Percentiles rank a stretch among this genome's conserved stretches.
Conservation (phyloP, 2,888 invertebrate genomes). For the Hydrotaea cyrtoneurina region DNA sequence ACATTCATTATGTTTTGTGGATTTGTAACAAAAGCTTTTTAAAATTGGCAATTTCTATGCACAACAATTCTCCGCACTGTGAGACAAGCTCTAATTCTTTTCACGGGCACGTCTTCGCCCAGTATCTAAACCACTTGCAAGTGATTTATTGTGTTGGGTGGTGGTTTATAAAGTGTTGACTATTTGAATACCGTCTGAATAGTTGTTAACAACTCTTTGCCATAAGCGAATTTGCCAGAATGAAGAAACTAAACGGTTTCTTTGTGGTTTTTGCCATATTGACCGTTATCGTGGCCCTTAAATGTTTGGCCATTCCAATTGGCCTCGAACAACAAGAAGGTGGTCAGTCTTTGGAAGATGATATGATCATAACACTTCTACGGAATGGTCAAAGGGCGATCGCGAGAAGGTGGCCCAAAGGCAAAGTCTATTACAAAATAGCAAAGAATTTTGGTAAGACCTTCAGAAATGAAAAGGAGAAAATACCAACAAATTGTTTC, state of each 20-base stretch:
- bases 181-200: background rate
- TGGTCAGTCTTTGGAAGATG: slow-evolving; percentile 9
- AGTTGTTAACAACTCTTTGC: background rate
- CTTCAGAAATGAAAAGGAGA: too few species aligned
- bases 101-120: too few species aligned
- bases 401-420: slow-evolving; percentile 9
- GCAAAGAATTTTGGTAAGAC: slow-evolving; percentile 14
- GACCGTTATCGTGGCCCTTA: background rate
- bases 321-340: background rate
- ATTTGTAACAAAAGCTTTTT: too few species aligned
- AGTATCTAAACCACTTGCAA: too few species aligned
- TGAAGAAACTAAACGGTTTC: background rate
- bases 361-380: background rate
- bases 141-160: too few species aligned
- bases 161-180: background rate
- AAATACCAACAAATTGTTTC: too few species aligned
- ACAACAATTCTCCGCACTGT: too few species aligned
- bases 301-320: background rate
- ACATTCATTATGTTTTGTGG: too few species aligned
- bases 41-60: too few species aligned
- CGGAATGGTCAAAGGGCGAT: background rate
- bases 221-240: background rate
- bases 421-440: slow-evolving; percentile 2
- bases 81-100: too few species aligned
- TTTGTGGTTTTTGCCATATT: background rate